A percentile compares a stretch with the other conserved stretches of the same genome.
These are phyloP conservation scores for Nothoprocta pentlandii DNA, from an alignment of 2,113 vertebrate species.

Conservation along the genomic window DNA sequence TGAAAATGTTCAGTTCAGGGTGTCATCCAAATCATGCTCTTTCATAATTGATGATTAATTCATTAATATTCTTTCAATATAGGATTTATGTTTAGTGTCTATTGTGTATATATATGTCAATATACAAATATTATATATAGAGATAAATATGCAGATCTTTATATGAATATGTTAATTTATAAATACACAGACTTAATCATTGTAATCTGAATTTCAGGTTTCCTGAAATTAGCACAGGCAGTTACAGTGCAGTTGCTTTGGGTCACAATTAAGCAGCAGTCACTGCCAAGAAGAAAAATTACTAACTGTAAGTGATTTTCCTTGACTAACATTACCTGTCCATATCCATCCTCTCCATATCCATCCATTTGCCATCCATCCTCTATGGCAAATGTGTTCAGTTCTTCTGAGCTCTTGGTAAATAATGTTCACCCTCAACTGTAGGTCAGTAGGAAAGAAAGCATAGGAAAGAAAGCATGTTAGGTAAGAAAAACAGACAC, in stretches of 20 bases:
- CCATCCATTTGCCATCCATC: background rate
- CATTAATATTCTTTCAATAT: background rate
- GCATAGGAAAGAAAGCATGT: rapidly evolving
- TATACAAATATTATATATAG: no score
- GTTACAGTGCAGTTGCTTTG: background rate
- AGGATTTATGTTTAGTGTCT: background rate
- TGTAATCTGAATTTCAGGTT: background rate
- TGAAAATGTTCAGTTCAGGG: background rate
- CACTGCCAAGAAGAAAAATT: background rate
- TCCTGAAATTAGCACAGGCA: background rate
- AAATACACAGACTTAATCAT: background rate
- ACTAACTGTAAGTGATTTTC: background rate
- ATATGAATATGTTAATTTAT: background rate
- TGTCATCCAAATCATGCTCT: background rate
- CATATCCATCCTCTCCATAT: background rate
- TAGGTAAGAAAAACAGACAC: background rate
- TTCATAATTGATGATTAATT: background rate
- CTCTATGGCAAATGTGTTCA: background rate
- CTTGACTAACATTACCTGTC: background rate
- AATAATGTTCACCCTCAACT: background rate
- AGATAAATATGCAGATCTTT: background rate
- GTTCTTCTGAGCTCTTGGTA: background rate
- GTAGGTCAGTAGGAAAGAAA: background rate
- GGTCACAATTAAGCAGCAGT: background rate
- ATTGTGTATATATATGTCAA: background rate